These are phyloP conservation scores for Mallotus villosus DNA, from an alignment of 2,797 vertebrate species.

Conservation along the genomic window DNA sequence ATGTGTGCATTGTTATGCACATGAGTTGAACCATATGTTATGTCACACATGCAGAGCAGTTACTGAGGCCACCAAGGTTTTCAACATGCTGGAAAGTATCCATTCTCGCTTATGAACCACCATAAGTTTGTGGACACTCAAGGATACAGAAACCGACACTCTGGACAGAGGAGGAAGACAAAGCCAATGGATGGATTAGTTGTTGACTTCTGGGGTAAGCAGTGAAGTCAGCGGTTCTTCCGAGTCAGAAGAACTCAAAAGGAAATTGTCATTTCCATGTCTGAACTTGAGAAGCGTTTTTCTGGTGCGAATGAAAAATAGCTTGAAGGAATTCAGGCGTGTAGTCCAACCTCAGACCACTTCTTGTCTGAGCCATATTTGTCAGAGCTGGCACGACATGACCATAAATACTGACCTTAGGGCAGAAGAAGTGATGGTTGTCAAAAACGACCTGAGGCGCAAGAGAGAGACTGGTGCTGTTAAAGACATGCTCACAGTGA, in stretches of 20 bases:
- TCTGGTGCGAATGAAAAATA: slow-evolving; percentile 4
- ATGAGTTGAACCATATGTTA: slow-evolving; percentile 11
- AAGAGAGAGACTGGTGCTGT: slow-evolving; percentile 14
- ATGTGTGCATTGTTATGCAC: background rate
- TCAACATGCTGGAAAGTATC: slow-evolving; percentile 3
- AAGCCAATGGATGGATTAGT: slow-evolving; percentile 24
- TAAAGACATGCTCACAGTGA: slow-evolving; percentile 10
- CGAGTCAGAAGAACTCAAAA: slow-evolving; percentile 3
- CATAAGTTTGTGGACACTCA: background rate
- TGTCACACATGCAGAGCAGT: slow-evolving; percentile 13
- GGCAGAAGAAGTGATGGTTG: slow-evolving; percentile 27
- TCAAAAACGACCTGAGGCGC: slow-evolving; percentile 16
- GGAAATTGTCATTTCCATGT: slow-evolving; percentile 12
- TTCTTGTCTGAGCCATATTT: slow-evolving; percentile 31
- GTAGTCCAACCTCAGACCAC: slow-evolving; percentile 6
- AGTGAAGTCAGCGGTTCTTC: slow-evolving; percentile 8
- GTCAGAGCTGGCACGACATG: slow-evolving; percentile 17
- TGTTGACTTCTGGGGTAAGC: slow-evolving; percentile 4
- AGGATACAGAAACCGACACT: background rate
- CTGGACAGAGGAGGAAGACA: slow-evolving; percentile 7
- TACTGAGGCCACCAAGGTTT: slow-evolving; percentile 12
- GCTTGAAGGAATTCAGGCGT: slow-evolving; percentile 20
- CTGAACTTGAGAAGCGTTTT: slow-evolving; percentile 7
- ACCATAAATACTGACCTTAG: slow-evolving; percentile 22
- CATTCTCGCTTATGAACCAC: background rate